Evolutionary conservation across 2,113 vertebrate genomes (phyloP).

Genomic region (Grammomys surdaster): DNA sequence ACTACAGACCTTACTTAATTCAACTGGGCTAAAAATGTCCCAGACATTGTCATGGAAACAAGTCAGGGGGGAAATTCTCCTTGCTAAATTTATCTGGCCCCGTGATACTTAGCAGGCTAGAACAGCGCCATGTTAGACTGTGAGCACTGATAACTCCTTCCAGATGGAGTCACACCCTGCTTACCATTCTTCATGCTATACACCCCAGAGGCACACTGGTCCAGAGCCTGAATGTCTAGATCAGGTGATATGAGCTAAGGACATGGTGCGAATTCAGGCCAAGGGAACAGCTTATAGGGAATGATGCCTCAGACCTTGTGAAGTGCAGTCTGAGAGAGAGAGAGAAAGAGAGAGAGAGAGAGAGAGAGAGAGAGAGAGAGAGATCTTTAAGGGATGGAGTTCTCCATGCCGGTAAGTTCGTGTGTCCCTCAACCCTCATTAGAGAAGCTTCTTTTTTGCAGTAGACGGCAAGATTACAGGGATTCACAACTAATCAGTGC

Average conservation of each 20-base stretch:
- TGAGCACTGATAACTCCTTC: slow-evolving; percentile 67
- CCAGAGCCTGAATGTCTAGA: not conserved
- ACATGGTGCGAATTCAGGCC: slow-evolving; percentile 5
- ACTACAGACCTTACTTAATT: slow-evolving; percentile 75
- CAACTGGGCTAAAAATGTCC: slow-evolving; percentile 78
- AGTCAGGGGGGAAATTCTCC: slow-evolving; percentile 68
- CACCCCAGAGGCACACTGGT: slow-evolving; percentile 1
- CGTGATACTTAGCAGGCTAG: slow-evolving; percentile 61
- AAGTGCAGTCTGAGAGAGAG: not conserved
- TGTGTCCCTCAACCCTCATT: not conserved
- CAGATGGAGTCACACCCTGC: slow-evolving; percentile 64
- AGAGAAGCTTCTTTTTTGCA: not conserved
- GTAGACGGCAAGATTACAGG: not conserved
- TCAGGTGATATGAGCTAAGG: slow-evolving; percentile 30
- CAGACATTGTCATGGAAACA: slow-evolving; percentile 70
- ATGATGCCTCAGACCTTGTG: slow-evolving; percentile 12
- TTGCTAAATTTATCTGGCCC: slow-evolving; percentile 76
- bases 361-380: too few relatives aligned
- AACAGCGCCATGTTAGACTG: slow-evolving; percentile 58
- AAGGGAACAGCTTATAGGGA: not conserved
- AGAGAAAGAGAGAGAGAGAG: not conserved
- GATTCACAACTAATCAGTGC: too few relatives aligned
- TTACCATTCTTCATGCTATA: slow-evolving; percentile 35
- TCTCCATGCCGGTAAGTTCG: too few relatives aligned
- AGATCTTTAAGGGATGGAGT: not conserved